Conservation (phyloP, 2,113 vertebrate species). For the Ammodytes dubius region DNA sequence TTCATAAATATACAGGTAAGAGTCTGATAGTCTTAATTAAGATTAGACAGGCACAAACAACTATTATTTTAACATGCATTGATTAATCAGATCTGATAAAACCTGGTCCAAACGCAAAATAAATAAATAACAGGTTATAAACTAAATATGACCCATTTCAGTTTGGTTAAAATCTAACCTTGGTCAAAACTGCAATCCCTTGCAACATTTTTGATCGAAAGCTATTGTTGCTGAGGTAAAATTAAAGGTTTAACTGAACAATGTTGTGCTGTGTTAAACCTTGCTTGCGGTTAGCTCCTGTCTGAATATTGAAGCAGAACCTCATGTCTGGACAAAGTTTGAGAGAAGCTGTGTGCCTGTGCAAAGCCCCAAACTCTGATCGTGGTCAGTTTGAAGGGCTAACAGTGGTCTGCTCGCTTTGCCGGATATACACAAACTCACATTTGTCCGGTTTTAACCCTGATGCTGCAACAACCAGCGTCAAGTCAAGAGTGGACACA, state of each 20-base stretch:
- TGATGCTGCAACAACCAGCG: slow-evolving; percentile 34
- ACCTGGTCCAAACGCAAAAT: background rate
- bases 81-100: background rate
- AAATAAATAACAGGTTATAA: background rate
- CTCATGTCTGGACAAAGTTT: slow-evolving; percentile 1
- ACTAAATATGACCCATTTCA: background rate
- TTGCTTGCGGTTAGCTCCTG: slow-evolving; percentile 30
- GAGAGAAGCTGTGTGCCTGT: slow-evolving; percentile 29
- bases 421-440: slow-evolving; percentile 55
- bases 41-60: background rate
- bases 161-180: slow-evolving; percentile 7
- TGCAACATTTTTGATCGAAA: slow-evolving; percentile 5
- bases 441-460: slow-evolving; percentile 59
- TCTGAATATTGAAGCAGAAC: slow-evolving; percentile 37
- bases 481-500: slow-evolving; percentile 2
- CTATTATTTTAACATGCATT: background rate
- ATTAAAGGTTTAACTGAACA: slow-evolving; percentile 43
- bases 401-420: slow-evolving; percentile 50
- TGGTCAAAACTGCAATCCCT: background rate
- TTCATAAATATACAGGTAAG: too few relatives aligned
- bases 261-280: slow-evolving; percentile 23
- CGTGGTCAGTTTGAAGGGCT: slow-evolving; percentile 42
- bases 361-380: slow-evolving; percentile 33
- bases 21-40: too few relatives aligned
- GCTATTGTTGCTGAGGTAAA: background rate